Evolutionary conservation across 1,140 invertebrate species (phyloP).

Genomic region (Musca vetustissima): DNA sequence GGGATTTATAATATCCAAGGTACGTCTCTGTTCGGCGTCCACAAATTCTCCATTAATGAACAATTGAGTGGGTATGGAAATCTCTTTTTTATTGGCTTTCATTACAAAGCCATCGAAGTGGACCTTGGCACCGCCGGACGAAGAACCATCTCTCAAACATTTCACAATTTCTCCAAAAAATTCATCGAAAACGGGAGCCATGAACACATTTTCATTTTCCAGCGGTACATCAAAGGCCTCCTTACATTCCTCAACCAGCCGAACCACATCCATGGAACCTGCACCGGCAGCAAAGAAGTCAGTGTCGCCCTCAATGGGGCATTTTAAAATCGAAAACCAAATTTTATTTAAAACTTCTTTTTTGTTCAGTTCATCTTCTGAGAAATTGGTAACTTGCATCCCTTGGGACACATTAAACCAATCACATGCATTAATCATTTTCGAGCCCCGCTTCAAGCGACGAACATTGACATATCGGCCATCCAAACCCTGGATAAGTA

Average conservation of each 20-base stretch:
- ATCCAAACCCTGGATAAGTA: slow-evolving; percentile 80
- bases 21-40: slow-evolving; percentile 69
- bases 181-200: slow-evolving; percentile 86
- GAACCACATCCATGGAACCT: slow-evolving; percentile 94
- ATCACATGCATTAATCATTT: slow-evolving; percentile 81
- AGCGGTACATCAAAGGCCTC: slow-evolving; percentile 73
- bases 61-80: slow-evolving; percentile 84
- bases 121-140: slow-evolving; percentile 53
- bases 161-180: slow-evolving; percentile 62
- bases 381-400: slow-evolving; percentile 65
- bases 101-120: slow-evolving; percentile 74
- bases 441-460: slow-evolving; percentile 72
- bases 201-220: slow-evolving; percentile 89
- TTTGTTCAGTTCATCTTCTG: slow-evolving; percentile 72
- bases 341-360: slow-evolving; percentile 66
- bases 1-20: slow-evolving; percentile 78
- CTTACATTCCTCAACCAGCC: slow-evolving; percentile 90
- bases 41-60: slow-evolving; percentile 93
- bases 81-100: slow-evolving; percentile 78
- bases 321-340: slow-evolving; percentile 84
- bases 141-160: slow-evolving; percentile 38
- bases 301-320: slow-evolving; percentile 74
- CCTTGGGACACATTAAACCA: slow-evolving; percentile 69
- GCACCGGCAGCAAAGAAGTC: slow-evolving; percentile 93
- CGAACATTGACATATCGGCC: slow-evolving; percentile 74